Percentiles rank a stretch among this genome's conserved stretches.
These are phyloP conservation scores for Pegoplata infirma DNA, from an alignment of 2,888 invertebrate species.

Conservation along the genomic window DNA sequence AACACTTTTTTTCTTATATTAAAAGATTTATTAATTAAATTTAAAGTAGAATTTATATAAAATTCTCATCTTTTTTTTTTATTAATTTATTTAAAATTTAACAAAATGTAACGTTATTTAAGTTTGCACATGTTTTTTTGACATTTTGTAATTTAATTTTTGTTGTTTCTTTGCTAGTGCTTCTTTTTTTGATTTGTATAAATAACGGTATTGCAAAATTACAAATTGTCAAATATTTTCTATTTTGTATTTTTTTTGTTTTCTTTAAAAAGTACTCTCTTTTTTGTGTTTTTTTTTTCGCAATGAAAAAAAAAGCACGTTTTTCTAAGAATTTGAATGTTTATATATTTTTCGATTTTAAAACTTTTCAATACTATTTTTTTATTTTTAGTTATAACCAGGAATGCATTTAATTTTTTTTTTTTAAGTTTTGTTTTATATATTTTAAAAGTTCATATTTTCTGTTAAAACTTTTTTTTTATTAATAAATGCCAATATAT, in stretches of 20 bases:
- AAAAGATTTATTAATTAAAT: not conserved
- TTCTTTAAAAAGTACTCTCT: not conserved
- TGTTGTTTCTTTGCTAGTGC: not conserved
- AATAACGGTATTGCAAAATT: conserved; percentile 64
- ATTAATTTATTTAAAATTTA: not conserved
- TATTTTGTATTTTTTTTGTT: not conserved
- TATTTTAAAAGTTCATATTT: conserved; percentile 60
- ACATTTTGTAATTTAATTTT: conserved; percentile 45
- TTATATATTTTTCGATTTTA: conserved; percentile 15
- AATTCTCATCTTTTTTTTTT: conserved; percentile 7
- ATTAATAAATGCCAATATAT: too few relatives aligned
- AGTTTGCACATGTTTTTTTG: conserved; percentile 62
- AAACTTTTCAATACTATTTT: conserved; percentile 52
- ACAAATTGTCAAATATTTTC: conserved; percentile 54
- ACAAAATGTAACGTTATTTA: conserved; percentile 55
- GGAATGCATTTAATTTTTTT: conserved; percentile 47
- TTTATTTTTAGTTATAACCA: not conserved
- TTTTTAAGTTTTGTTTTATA: conserved; percentile 48
- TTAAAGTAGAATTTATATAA: conserved; percentile 5
- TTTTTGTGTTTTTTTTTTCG: not conserved
- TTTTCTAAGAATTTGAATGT: conserved; percentile 41
- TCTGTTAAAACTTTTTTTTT: conserved; percentile 64
- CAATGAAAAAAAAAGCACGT: conserved; percentile 16
- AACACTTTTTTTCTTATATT: not conserved
- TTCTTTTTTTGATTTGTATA: conserved; percentile 42